Conservation (phyloP, 2,888 invertebrate species). For the Chrysolina haemoptera region DNA sequence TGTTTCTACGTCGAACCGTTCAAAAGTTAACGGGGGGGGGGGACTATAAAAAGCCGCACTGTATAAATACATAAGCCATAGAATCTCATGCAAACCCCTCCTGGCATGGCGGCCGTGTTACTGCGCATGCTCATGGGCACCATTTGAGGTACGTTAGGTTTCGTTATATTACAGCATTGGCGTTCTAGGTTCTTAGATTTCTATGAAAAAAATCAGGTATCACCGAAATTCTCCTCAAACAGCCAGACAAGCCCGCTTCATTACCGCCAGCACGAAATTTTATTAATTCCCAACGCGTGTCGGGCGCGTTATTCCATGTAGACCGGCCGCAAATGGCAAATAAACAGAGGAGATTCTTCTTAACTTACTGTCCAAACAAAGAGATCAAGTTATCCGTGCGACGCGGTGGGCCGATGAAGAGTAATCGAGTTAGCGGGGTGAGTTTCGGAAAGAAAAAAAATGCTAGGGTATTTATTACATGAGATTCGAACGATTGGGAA, state of each 20-base stretch:
- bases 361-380: conserved; percentile 68
- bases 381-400: conserved; percentile 64
- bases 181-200: too few relatives aligned
- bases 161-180: too few relatives aligned
- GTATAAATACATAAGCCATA: too few relatives aligned
- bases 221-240: not conserved
- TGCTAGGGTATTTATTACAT: conserved; percentile 44
- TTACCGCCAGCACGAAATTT: conserved; percentile 28
- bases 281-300: conserved; percentile 50
- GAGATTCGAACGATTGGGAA: conserved; percentile 48
- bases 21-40: too few relatives aligned
- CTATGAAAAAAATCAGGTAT: too few relatives aligned
- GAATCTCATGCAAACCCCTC: too few relatives aligned
- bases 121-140: too few relatives aligned
- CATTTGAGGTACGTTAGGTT: too few relatives aligned
- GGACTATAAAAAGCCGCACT: too few relatives aligned
- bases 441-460: conserved; percentile 49
- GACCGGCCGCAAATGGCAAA: conserved; percentile 62
- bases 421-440: conserved; percentile 64
- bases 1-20: too few relatives aligned
- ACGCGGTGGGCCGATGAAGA: conserved; percentile 57
- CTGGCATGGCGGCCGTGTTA: too few relatives aligned
- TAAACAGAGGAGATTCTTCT: conserved; percentile 67
- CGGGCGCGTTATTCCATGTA: conserved; percentile 51
- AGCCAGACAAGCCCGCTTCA: not conserved